A percentile compares a stretch with the other conserved stretches of the same genome.
Conservation (phyloP, 2,113 vertebrate genomes). For the Mus spicilegus region DNA sequence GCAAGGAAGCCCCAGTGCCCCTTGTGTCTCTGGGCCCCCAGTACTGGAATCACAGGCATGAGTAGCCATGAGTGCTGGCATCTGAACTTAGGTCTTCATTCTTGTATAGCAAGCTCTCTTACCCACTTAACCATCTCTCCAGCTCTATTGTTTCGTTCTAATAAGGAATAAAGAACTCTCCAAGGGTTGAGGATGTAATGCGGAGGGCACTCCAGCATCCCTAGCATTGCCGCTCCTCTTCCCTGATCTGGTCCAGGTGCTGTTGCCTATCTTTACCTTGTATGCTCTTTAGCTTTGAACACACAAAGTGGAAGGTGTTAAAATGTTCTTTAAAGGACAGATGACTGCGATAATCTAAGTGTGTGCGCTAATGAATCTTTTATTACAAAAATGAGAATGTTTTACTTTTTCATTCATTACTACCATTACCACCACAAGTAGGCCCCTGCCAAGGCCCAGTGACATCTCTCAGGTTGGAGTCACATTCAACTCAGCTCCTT, state of each 20-base stretch:
- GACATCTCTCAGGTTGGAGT: not conserved
- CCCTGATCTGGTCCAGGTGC: not conserved
- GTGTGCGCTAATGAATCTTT: slow-evolving; percentile 9
- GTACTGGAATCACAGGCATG: not conserved
- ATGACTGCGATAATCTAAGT: not conserved
- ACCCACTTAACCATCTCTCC: not conserved
- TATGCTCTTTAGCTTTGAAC: slow-evolving; percentile 29
- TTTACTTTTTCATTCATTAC: not conserved
- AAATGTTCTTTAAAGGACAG: slow-evolving; percentile 38
- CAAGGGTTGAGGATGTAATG: not conserved
- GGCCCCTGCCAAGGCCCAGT: not conserved
- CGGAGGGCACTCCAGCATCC: not conserved
- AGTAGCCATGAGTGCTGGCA: not conserved
- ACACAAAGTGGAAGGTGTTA: slow-evolving; percentile 2
- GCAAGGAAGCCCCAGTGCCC: not conserved
- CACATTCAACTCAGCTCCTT: not conserved
- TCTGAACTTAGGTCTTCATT: not conserved
- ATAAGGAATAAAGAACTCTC: not conserved
- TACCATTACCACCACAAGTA: not conserved
- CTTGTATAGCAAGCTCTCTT: not conserved
- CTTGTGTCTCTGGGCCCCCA: too few species aligned
- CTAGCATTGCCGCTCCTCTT: not conserved
- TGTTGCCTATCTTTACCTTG: not conserved
- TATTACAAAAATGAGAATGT: slow-evolving; percentile 11
- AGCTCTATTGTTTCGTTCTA: not conserved